phyloP scores from a whole-genome alignment of 53 echinoderm and acorn worm genomes.

The Paracentrotus lividus region DNA sequence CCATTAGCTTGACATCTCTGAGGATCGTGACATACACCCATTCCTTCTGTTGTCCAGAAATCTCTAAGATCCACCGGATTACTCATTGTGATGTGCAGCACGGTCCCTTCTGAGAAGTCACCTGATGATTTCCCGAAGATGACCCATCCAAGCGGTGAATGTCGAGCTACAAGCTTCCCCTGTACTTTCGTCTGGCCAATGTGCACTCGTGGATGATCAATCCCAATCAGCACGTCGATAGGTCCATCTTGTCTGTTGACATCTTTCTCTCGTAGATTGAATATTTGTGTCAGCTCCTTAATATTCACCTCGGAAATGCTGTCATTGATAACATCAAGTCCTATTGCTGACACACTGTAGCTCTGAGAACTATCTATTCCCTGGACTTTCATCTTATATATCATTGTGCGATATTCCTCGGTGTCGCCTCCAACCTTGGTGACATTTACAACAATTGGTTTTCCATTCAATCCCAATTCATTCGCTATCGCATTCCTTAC shows the following conservation, averaged over 20 bases:
- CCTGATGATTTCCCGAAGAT: too few species aligned
- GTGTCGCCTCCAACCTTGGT: not conserved
- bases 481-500: not conserved
- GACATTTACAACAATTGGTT: not conserved
- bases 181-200: too few species aligned
- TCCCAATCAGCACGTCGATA: not conserved
- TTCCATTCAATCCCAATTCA: not conserved
- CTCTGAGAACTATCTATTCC: not conserved
- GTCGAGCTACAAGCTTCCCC: too few species aligned
- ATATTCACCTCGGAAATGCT: too few species aligned
- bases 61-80: too few species aligned
- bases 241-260: not conserved
- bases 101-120: conserved; percentile 59
- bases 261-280: too few species aligned
- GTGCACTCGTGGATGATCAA: too few species aligned
- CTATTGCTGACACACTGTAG: not conserved
- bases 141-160: too few species aligned
- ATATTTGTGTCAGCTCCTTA: not conserved
- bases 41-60: too few species aligned
- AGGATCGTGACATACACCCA: too few species aligned
- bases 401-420: not conserved
- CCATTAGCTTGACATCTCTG: too few species aligned
- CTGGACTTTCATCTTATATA: not conserved
- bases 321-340: not conserved
- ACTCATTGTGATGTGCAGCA: conserved; percentile 54